phyloP scores from a whole-genome alignment of 2,797 vertebrate genomes.

The Lates japonicus region DNA sequence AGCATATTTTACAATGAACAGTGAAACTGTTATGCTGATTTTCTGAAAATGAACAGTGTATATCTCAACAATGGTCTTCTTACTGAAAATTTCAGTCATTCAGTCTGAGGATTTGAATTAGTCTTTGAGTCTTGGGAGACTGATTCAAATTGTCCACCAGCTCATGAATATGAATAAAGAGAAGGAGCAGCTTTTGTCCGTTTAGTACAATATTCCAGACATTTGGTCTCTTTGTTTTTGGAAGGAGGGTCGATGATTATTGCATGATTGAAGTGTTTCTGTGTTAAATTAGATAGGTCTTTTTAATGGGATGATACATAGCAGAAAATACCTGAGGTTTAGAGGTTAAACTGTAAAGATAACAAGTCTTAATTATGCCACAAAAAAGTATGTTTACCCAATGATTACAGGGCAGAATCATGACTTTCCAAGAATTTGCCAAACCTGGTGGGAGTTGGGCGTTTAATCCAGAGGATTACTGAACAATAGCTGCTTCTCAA shows the following conservation, averaged over 20 bases:
- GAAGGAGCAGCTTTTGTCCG: slow-evolving; percentile 50
- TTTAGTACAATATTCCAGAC: slow-evolving; percentile 34
- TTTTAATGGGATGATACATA: not conserved
- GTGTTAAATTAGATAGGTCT: slow-evolving; percentile 16
- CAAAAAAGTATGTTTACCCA: not conserved
- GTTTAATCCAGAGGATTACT: slow-evolving; percentile 58
- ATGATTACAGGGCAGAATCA: not conserved
- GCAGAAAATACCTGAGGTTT: not conserved
- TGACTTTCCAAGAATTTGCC: slow-evolving; percentile 27
- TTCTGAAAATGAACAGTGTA: slow-evolving; percentile 44
- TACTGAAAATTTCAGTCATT: slow-evolving; percentile 37
- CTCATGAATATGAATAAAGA: slow-evolving; percentile 66
- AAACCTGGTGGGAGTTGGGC: slow-evolving; percentile 26
- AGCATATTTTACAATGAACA: slow-evolving; percentile 23
- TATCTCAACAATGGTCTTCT: slow-evolving; percentile 43
- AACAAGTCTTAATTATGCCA: slow-evolving; percentile 1
- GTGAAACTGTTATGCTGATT: slow-evolving; percentile 35
- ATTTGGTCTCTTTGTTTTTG: slow-evolving; percentile 42
- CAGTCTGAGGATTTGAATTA: slow-evolving; percentile 39
- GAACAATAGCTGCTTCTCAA: slow-evolving; percentile 49
- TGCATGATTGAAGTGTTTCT: slow-evolving; percentile 24
- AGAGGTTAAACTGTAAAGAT: slow-evolving; percentile 14
- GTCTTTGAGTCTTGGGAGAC: slow-evolving; percentile 49
- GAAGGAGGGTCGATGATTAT: slow-evolving; percentile 21
- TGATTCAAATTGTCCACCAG: slow-evolving; percentile 53